These are phyloP conservation scores for Harpalus rufipes DNA, from an alignment of 2,888 invertebrate species.

Conservation along the genomic window DNA sequence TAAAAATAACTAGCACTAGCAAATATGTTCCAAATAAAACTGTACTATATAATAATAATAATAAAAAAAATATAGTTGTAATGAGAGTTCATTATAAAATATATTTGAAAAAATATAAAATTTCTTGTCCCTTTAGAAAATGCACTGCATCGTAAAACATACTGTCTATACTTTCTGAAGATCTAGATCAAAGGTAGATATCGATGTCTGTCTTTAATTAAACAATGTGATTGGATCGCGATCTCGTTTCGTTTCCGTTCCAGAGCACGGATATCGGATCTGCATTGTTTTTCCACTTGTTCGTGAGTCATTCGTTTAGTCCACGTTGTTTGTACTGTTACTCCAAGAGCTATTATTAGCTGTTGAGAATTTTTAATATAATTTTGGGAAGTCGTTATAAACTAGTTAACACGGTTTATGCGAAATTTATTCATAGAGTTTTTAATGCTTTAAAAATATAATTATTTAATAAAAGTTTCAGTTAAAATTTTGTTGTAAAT, in stretches of 20 bases:
- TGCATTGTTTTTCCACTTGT: conserved; percentile 32
- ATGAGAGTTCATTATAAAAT: no score
- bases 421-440: background rate
- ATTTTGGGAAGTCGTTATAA: conserved; percentile 17
- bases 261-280: background rate
- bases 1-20: no score
- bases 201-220: conserved; percentile 25
- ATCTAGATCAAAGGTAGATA: background rate
- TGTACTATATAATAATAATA: no score
- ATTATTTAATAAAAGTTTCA: background rate
- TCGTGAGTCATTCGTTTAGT: background rate
- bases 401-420: background rate
- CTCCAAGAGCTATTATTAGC: conserved; percentile 1
- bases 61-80: no score
- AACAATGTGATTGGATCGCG: background rate
- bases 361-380: conserved; percentile 4
- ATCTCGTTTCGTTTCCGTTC: conserved; percentile 29
- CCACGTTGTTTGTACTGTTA: background rate
- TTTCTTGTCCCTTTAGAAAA: background rate
- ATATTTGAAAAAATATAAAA: no score
- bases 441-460: background rate
- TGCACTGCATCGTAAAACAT: background rate
- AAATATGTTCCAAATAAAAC: no score
- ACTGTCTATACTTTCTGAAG: background rate
- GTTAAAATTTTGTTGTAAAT: no score